phyloP scores from a whole-genome alignment of 2,797 vertebrate genomes.

The Neoniphon sammara region DNA sequence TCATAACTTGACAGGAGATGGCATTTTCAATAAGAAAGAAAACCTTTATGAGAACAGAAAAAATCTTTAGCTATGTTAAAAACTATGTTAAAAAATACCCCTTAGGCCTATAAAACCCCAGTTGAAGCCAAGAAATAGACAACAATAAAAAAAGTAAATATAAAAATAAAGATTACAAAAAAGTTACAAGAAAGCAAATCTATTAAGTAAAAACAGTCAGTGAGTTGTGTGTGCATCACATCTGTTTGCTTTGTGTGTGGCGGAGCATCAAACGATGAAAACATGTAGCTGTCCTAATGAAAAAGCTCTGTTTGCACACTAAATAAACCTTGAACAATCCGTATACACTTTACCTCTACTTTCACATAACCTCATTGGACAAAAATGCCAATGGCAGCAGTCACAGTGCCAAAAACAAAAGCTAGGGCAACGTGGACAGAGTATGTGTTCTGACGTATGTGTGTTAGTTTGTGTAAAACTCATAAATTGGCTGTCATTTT shows the following conservation, averaged over 20 bases:
- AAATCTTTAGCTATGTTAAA: neutral
- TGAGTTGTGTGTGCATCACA: conserved; percentile 1
- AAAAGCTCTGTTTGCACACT: conserved; percentile 49
- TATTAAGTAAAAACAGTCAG: conserved; percentile 19
- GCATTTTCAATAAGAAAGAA: conserved; percentile 4
- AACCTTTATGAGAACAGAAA: neutral
- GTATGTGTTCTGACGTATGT: conserved; percentile 6
- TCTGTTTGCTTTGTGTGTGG: conserved; percentile 46
- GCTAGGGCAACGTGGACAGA: conserved; percentile 29
- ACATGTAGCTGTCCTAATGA: conserved; percentile 31
- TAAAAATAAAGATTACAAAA: conserved; percentile 3
- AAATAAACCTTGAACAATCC: conserved; percentile 52
- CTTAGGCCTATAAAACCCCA: too few relatives aligned
- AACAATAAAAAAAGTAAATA: neutral
- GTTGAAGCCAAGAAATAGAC: neutral
- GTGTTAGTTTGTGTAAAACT: conserved; percentile 25
- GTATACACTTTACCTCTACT: conserved; percentile 20
- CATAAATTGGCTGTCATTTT: conserved; percentile 23
- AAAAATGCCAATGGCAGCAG: conserved; percentile 18
- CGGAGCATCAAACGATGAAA: conserved; percentile 41
- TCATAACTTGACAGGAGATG: conserved; percentile 3
- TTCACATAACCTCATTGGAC: conserved; percentile 48
- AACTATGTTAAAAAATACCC: too few relatives aligned
- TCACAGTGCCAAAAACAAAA: conserved; percentile 43
- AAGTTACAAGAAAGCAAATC: conserved; percentile 4